Evolutionary conservation across 2,113 vertebrate genomes (phyloP).

Genomic region (Equus przewalskii): DNA sequence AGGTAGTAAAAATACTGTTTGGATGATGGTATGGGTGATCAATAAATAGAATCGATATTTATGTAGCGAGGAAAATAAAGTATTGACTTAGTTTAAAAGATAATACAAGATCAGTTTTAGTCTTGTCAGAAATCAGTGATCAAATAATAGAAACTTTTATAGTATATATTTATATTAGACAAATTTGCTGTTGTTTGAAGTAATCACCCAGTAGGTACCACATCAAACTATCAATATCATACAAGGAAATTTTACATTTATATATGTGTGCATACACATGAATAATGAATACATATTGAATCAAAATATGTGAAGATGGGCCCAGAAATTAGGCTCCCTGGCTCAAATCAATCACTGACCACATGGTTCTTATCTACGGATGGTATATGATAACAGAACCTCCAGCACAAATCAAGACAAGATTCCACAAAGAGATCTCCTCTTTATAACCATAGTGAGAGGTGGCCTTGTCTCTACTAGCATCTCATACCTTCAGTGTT

Average conservation of each 20-base stretch:
- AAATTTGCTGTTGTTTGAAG: background rate
- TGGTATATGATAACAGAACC: background rate
- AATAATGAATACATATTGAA: background rate
- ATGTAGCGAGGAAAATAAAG: background rate
- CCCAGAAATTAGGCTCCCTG: background rate
- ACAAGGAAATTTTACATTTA: background rate
- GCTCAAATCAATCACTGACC: background rate
- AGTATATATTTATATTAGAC: background rate
- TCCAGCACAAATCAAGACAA: background rate
- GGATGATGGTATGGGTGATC: background rate
- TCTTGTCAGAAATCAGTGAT: background rate
- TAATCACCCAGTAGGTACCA: background rate
- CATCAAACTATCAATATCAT: background rate
- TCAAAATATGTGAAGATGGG: background rate
- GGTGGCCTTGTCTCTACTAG: background rate
- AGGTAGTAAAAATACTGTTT: background rate
- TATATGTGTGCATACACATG: background rate
- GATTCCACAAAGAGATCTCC: background rate
- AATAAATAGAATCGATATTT: background rate
- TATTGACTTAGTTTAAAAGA: background rate
- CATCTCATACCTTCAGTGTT: background rate
- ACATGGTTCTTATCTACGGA: background rate
- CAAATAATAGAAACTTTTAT: background rate
- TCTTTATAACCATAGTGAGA: background rate
- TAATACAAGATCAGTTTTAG: background rate